phyloP scores from a whole-genome alignment of 2,888 invertebrate genomes.

The Caenorhabditis sp. region DNA sequence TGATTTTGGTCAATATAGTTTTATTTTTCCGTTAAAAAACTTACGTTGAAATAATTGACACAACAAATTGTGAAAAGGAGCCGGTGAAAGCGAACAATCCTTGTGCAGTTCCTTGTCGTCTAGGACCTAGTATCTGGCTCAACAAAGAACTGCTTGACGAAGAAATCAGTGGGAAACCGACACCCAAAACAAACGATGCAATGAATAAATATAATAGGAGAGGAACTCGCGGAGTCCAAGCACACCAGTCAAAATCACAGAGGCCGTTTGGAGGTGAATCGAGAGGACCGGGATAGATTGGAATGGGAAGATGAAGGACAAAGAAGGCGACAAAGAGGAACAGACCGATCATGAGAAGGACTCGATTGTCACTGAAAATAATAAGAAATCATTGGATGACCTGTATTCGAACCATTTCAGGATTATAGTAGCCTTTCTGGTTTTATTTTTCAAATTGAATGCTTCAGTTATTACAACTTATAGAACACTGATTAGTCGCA shows the following conservation, averaged over 20 bases:
- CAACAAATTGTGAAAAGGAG: slow-evolving; percentile 38
- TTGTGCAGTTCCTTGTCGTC: slow-evolving; percentile 48
- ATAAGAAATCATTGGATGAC: no score
- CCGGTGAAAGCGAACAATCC: slow-evolving; percentile 49
- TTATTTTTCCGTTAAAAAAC: slow-evolving; percentile 1
- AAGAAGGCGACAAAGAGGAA: slow-evolving; percentile 32
- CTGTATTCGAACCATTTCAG: no score
- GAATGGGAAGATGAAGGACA: slow-evolving; percentile 37
- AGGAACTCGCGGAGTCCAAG: slow-evolving; percentile 38
- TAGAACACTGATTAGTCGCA: no score
- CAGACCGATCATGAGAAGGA: slow-evolving; percentile 24
- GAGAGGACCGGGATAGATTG: slow-evolving; percentile 40
- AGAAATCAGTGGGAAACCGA: slow-evolving; percentile 41
- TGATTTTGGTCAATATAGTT: no score
- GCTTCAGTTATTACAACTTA: no score
- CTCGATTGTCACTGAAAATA: slow-evolving; percentile 26
- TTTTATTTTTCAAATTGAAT: no score
- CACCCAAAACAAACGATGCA: slow-evolving; percentile 25
- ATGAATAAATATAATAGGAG: slow-evolving; percentile 30
- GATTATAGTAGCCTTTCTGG: no score
- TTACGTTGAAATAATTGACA: slow-evolving; percentile 43
- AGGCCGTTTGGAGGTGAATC: slow-evolving; percentile 16
- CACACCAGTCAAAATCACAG: slow-evolving; percentile 42
- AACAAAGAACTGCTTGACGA: slow-evolving; percentile 29
- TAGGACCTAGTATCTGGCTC: slow-evolving; percentile 44